Conservation (phyloP, 2,113 vertebrate genomes). For the Centrocercus urophasianus region DNA sequence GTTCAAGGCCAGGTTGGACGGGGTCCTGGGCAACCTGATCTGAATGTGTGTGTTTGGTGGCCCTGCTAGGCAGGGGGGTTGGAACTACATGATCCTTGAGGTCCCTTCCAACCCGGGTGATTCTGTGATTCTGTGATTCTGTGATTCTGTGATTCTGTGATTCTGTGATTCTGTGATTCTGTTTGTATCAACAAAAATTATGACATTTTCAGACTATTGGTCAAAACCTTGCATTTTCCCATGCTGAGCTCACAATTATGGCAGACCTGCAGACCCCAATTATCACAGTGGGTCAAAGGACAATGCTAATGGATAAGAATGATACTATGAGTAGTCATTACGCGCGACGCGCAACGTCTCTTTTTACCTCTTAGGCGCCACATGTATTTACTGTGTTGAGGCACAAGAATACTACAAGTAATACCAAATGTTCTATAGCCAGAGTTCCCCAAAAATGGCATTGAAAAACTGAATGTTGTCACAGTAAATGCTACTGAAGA, state of each 20-base stretch:
- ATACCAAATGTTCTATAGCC: background rate
- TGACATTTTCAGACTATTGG: background rate
- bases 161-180: background rate
- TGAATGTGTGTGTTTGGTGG: too few relatives aligned
- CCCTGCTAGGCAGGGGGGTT: too few relatives aligned
- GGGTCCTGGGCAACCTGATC: too few relatives aligned
- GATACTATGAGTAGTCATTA: background rate
- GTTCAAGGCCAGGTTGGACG: too few relatives aligned
- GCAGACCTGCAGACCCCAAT: slow-evolving; percentile 26
- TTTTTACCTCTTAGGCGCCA: background rate
- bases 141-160: background rate
- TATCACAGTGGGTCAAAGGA: background rate
- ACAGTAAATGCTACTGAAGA: background rate
- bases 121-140: too few relatives aligned
- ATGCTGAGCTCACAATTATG: background rate
- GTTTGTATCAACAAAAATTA: background rate
- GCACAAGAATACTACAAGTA: background rate
- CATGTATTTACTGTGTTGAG: background rate
- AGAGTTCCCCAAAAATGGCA: background rate
- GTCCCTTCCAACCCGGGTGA: too few relatives aligned
- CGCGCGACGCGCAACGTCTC: background rate
- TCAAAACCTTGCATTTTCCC: background rate
- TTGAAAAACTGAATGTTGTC: background rate
- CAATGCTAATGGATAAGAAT: background rate
- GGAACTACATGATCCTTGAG: too few relatives aligned